Conservation (phyloP, 2,888 invertebrate species). For the Glaucopsyche alexis region DNA sequence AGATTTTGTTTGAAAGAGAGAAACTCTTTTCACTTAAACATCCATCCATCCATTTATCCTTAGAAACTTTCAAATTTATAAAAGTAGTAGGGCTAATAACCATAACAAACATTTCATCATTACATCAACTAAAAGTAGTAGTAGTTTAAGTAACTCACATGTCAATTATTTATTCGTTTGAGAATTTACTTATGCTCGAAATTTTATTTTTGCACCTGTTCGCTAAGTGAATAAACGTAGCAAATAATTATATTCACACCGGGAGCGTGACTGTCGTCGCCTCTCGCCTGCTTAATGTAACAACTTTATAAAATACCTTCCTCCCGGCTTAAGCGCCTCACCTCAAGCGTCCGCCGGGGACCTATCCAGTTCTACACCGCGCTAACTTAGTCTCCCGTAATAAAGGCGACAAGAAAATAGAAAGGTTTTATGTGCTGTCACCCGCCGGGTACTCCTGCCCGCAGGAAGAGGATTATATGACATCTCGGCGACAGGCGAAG, state of each 20-base stretch:
- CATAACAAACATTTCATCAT: too few relatives aligned
- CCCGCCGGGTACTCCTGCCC: neutral
- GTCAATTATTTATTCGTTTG: too few relatives aligned
- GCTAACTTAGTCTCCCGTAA: neutral
- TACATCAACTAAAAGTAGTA: too few relatives aligned
- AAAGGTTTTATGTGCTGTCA: neutral
- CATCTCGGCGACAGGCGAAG: constrained; percentile 7
- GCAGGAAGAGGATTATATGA: constrained; percentile 3
- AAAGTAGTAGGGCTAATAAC: too few relatives aligned
- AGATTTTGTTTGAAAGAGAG: too few relatives aligned
- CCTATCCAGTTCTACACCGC: neutral
- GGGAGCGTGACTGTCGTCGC: neutral
- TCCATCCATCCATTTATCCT: too few relatives aligned
- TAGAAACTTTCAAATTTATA: too few relatives aligned
- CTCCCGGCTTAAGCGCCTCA: neutral
- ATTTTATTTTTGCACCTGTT: neutral
- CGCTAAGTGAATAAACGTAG: neutral
- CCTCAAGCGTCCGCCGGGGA: neutral
- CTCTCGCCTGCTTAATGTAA: neutral
- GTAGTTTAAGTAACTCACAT: too few relatives aligned
- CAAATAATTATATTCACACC: neutral
- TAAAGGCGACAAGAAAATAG: neutral
- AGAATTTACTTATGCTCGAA: too few relatives aligned
- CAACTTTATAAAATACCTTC: neutral
- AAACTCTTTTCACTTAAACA: too few relatives aligned